Conservation (phyloP, 2,888 invertebrate genomes). For the Pollenia angustigena region DNA sequence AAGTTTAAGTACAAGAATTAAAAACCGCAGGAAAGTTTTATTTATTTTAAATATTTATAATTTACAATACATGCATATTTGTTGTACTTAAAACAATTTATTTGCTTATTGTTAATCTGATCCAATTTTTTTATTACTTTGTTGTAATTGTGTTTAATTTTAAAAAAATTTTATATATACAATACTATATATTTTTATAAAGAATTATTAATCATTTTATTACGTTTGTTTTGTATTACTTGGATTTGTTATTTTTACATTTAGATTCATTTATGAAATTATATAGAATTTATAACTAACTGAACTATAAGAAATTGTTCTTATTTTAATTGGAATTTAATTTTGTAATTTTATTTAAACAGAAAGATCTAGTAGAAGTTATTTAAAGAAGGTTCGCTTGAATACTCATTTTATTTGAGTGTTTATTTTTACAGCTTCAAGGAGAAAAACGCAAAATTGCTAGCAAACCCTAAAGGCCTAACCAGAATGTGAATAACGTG, state of each 20-base stretch:
- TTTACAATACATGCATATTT: slow-evolving; percentile 38
- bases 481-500: too few species aligned
- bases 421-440: too few species aligned
- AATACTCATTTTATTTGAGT: neutral
- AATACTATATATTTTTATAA: slow-evolving; percentile 18
- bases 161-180: slow-evolving; percentile 19
- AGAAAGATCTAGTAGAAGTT: neutral
- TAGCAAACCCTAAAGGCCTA: too few species aligned
- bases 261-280: slow-evolving; percentile 34
- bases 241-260: slow-evolving; percentile 29
- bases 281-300: slow-evolving; percentile 44
- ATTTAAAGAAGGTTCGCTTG: too few species aligned
- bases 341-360: slow-evolving; percentile 10
- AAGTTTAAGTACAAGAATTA: slow-evolving; percentile 55
- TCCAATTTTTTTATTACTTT: slow-evolving; percentile 45
- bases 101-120: slow-evolving; percentile 54
- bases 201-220: slow-evolving; percentile 50
- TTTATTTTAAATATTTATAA: slow-evolving; percentile 30
- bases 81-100: slow-evolving; percentile 47
- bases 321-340: neutral
- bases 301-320: slow-evolving; percentile 15
- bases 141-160: slow-evolving; percentile 35
- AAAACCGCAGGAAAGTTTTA: slow-evolving; percentile 62
- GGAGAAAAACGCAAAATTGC: neutral
- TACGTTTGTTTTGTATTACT: neutral